phyloP scores from a whole-genome alignment of 2,113 vertebrate species.

The Geococcyx californianus region DNA sequence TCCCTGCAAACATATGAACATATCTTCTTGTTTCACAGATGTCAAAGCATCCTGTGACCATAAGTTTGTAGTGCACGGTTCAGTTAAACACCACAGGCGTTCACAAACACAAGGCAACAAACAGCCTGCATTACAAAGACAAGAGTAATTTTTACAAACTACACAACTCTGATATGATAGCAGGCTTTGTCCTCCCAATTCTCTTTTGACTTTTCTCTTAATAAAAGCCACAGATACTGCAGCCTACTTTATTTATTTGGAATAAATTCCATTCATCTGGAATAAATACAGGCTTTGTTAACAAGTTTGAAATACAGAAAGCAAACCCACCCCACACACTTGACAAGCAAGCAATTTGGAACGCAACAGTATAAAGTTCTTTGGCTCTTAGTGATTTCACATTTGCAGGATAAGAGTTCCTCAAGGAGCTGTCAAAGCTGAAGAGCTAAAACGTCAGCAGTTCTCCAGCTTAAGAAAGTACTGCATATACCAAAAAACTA shows the following conservation, averaged over 20 bases:
- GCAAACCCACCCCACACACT: not conserved
- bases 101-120: not conserved
- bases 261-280: not conserved
- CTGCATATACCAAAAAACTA: not conserved
- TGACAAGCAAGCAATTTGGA: not conserved
- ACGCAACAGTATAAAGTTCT: not conserved
- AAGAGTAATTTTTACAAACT: not conserved
- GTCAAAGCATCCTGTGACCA: not conserved
- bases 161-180: not conserved
- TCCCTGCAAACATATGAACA: not conserved
- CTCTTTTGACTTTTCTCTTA: not conserved
- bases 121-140: not conserved
- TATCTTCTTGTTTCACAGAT: not conserved
- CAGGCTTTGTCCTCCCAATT: conserved; percentile 21
- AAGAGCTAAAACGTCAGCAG: not conserved
- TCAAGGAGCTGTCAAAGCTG: not conserved
- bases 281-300: conserved; percentile 47
- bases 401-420: not conserved
- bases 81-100: not conserved
- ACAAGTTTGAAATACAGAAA: not conserved
- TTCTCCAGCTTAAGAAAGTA: not conserved
- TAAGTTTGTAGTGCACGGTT: not conserved
- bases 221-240: not conserved
- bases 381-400: not conserved
- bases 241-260: not conserved